Evolutionary conservation across 2,888 invertebrate species (phyloP).

Genomic region (Bedellia somnulentella): DNA sequence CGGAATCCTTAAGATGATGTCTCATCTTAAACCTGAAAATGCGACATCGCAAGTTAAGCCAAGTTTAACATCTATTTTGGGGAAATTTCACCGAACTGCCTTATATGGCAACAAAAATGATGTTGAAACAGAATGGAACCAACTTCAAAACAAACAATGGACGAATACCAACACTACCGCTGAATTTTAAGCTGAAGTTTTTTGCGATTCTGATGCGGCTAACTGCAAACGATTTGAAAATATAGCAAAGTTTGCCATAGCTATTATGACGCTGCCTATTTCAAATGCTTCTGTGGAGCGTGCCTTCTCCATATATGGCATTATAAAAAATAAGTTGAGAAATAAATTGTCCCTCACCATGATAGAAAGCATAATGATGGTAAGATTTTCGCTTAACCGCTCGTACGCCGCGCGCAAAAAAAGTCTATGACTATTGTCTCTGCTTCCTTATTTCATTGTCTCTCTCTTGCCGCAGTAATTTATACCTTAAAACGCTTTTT

Average conservation of each 20-base stretch:
- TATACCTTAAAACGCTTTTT: too few relatives aligned
- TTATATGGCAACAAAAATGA: not conserved
- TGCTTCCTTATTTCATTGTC: too few relatives aligned
- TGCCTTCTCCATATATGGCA: not conserved
- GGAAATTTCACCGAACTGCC: not conserved
- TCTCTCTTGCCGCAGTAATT: too few relatives aligned
- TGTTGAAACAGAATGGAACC: not conserved
- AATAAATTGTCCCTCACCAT: too few relatives aligned
- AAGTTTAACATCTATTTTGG: not conserved
- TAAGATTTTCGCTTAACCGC: not conserved
- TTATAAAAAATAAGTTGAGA: not conserved
- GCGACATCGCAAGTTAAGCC: not conserved
- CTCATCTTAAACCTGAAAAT: not conserved
- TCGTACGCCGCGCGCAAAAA: too few relatives aligned
- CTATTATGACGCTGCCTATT: not conserved
- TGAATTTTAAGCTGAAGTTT: not conserved
- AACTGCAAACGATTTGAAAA: not conserved
- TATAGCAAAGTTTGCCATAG: conserved; percentile 1
- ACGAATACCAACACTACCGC: not conserved
- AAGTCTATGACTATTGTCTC: too few relatives aligned
- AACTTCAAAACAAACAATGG: not conserved
- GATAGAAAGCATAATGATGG: not conserved
- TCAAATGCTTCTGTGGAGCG: not conserved
- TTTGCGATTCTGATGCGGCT: not conserved
- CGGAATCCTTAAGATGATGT: not conserved